phyloP scores from a whole-genome alignment of 2,888 invertebrate genomes.

The Cotesia congregata region DNA sequence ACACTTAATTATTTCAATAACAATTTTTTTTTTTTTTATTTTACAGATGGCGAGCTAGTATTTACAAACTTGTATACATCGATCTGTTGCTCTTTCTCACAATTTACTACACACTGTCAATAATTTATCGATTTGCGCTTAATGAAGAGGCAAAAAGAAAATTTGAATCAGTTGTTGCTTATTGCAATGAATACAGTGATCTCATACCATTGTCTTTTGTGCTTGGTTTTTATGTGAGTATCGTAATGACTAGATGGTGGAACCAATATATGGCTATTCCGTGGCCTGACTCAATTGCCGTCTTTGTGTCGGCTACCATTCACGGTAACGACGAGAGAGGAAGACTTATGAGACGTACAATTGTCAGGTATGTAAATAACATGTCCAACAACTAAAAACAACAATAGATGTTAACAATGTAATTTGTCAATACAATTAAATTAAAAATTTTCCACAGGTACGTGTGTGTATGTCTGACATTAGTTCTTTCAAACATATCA shows the following conservation, averaged over 20 bases:
- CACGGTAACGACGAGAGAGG: slow-evolving; percentile 74
- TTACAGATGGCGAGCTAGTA: slow-evolving; percentile 93
- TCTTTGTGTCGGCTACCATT: slow-evolving; percentile 74
- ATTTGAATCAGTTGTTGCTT: slow-evolving; percentile 86
- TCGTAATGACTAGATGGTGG: slow-evolving; percentile 93
- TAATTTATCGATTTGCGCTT: slow-evolving; percentile 82
- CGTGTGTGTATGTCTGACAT: slow-evolving; percentile 85
- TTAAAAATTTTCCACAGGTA: slow-evolving; percentile 61
- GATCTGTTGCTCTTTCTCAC: slow-evolving; percentile 86
- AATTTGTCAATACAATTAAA: neutral
- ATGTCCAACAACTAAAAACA: neutral
- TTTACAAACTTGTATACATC: slow-evolving; percentile 94
- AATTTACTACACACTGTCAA: slow-evolving; percentile 84
- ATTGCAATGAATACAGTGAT: slow-evolving; percentile 89
- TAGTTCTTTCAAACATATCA: slow-evolving; percentile 89
- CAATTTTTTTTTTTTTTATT: slow-evolving; percentile 32
- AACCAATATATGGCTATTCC: slow-evolving; percentile 75
- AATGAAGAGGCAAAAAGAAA: slow-evolving; percentile 79
- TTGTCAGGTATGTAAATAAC: slow-evolving; percentile 68
- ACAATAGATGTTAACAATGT: slow-evolving; percentile 12
- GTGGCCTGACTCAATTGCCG: slow-evolving; percentile 75
- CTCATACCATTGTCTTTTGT: slow-evolving; percentile 94
- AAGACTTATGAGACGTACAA: slow-evolving; percentile 74
- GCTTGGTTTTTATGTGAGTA: slow-evolving; percentile 92
- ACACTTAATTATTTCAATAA: neutral